Evolutionary conservation across 2,797 vertebrate genomes (phyloP).

Genomic region (Rhinichthys osculus): DNA sequence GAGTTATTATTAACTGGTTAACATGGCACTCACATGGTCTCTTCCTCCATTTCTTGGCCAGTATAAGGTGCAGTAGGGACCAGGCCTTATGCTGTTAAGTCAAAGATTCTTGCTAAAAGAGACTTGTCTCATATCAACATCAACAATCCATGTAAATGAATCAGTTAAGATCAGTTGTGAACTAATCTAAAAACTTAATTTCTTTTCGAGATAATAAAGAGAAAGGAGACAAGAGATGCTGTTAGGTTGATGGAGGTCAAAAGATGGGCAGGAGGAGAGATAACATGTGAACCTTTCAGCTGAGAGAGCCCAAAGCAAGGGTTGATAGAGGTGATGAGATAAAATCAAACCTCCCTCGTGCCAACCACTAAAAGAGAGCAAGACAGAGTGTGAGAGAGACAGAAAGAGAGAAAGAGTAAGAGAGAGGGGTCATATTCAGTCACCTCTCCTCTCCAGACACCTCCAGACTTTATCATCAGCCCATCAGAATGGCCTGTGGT

Average conservation of each 20-base stretch:
- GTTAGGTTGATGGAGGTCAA: conserved; percentile 53
- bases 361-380: conserved; percentile 54
- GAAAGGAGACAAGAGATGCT: conserved; percentile 40
- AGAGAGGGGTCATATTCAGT: conserved; percentile 54
- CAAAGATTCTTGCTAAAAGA: not conserved
- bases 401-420: not conserved
- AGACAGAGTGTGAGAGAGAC: conserved; percentile 2
- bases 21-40: not conserved
- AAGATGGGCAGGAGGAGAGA: conserved; percentile 64
- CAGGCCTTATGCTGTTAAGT: not conserved
- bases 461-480: conserved; percentile 49
- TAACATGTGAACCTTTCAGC: conserved; percentile 53
- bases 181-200: not conserved
- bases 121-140: not conserved
- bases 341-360: conserved; percentile 52
- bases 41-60: not conserved
- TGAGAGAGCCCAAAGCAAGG: conserved; percentile 39
- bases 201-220: conserved; percentile 1
- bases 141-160: conserved; percentile 9
- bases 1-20: not conserved
- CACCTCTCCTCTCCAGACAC: conserved; percentile 48
- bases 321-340: conserved; percentile 58
- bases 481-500: conserved; percentile 43
- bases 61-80: not conserved
- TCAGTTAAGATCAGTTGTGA: not conserved